These are phyloP conservation scores for Catagonus wagneri DNA, from an alignment of 2,113 vertebrate genomes.

Conservation along the genomic window DNA sequence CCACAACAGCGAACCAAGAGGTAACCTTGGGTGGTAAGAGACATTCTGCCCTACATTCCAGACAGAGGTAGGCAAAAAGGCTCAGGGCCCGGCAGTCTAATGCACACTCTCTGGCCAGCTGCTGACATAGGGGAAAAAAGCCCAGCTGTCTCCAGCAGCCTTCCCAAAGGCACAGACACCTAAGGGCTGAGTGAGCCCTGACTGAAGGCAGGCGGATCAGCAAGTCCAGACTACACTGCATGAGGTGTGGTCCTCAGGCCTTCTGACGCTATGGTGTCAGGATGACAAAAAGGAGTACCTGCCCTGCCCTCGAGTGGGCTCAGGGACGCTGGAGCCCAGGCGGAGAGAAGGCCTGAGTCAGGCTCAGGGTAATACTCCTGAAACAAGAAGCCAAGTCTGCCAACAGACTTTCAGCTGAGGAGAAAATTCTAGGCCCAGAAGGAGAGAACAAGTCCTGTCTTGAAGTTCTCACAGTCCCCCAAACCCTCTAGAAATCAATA, in stretches of 20 bases:
- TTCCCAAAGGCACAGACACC: constrained; percentile 56
- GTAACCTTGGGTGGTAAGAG: background rate
- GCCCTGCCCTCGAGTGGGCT: background rate
- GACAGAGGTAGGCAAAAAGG: constrained; percentile 44
- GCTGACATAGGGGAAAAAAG: constrained; percentile 64
- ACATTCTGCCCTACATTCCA: constrained; percentile 50
- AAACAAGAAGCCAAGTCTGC: background rate
- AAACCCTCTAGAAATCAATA: constrained; percentile 43
- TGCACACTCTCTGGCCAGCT: constrained; percentile 50
- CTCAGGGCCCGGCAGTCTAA: constrained; percentile 48
- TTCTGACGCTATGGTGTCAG: background rate
- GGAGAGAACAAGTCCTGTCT: background rate
- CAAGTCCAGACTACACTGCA: background rate
- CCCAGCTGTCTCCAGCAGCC: constrained; percentile 61
- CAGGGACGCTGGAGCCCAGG: background rate
- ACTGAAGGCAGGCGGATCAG: constrained; percentile 53
- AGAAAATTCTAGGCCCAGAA: background rate
- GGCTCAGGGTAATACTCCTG: background rate
- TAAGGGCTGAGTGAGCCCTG: constrained; percentile 61
- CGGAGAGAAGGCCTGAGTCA: constrained; percentile 1
- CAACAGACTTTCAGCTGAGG: background rate
- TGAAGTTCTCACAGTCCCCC: background rate
- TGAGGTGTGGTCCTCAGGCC: background rate
- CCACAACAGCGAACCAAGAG: background rate
- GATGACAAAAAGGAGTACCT: constrained; percentile 47